Evolutionary conservation across 1,140 invertebrate species (phyloP).

Genomic region (Anastrepha ludens): DNA sequence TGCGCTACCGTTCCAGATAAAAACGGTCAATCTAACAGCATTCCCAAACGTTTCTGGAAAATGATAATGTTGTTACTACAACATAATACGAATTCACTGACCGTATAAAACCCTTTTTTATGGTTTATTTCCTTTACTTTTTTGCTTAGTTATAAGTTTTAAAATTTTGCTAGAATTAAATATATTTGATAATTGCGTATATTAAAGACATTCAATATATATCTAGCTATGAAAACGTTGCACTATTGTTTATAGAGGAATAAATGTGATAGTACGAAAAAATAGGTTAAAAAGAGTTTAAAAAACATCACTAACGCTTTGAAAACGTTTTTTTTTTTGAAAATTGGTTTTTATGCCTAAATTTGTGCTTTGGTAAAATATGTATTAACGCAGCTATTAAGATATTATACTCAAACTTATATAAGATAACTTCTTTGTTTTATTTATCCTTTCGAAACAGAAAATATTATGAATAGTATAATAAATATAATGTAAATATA

Average conservation of each 20-base stretch:
- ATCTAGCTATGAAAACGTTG: background rate
- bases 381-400: constrained; percentile 27
- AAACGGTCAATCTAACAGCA: too few relatives aligned
- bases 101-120: background rate
- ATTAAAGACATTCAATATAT: constrained; percentile 6
- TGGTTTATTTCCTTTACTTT: background rate
- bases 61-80: too few relatives aligned
- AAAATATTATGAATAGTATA: background rate
- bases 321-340: too few relatives aligned
- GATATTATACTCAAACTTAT: constrained; percentile 16
- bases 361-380: background rate
- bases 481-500: constrained; percentile 7
- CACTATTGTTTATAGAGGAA: constrained; percentile 8
- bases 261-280: constrained; percentile 14
- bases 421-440: background rate
- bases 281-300: constrained; percentile 3
- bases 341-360: background rate
- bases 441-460: background rate
- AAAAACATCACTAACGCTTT: too few relatives aligned
- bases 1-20: too few relatives aligned
- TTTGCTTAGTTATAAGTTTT: background rate
- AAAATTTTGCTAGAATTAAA: background rate
- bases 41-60: too few relatives aligned
- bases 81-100: too few relatives aligned
- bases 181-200: background rate